Evolutionary conservation across 2,797 vertebrate species (phyloP).

Genomic region (Chloroceryle amazona): DNA sequence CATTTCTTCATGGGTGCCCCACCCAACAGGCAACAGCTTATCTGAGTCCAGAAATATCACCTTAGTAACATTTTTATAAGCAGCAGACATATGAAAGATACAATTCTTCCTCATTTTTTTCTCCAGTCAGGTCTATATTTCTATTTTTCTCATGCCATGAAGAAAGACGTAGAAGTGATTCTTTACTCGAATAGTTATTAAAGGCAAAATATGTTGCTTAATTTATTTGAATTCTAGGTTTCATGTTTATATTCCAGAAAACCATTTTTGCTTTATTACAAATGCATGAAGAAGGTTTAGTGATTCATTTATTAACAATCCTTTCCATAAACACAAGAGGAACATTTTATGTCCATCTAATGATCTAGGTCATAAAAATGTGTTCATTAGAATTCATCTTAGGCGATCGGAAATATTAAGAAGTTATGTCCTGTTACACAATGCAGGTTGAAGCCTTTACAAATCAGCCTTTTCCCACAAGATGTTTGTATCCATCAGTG

Average conservation of each 20-base stretch:
- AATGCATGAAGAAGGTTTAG: not conserved
- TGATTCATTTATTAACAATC: conserved; percentile 11
- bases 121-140: not conserved
- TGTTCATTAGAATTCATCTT: conserved; percentile 27
- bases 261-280: not conserved
- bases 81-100: not conserved
- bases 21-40: not conserved
- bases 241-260: not conserved
- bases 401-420: not conserved
- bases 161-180: not conserved
- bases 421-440: not conserved
- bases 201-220: not conserved
- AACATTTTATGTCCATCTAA: conserved; percentile 36
- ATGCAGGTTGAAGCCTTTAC: not conserved
- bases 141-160: not conserved
- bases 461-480: conserved; percentile 27
- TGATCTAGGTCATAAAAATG: conserved; percentile 2
- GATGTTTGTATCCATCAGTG: conserved; percentile 8
- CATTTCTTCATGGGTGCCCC: not conserved
- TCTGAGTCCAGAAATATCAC: not conserved
- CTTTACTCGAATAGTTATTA: not conserved
- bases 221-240: not conserved
- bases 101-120: not conserved
- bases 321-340: not conserved
- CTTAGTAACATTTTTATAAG: not conserved